These are phyloP conservation scores for Leptoclinus maculatus DNA, from an alignment of 2,797 vertebrate species.

Conservation along the genomic window DNA sequence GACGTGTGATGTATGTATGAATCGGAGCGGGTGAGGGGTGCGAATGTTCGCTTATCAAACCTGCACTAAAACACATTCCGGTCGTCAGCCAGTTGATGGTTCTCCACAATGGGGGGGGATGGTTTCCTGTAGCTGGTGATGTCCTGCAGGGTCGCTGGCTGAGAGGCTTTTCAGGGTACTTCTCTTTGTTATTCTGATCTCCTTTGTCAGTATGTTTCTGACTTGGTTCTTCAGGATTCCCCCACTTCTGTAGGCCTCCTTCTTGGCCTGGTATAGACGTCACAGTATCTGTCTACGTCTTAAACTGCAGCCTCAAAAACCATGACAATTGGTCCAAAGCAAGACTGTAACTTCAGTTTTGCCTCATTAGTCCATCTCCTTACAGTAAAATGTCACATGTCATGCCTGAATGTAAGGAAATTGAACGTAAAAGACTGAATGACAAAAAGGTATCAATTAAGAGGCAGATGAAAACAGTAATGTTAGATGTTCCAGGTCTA, in stretches of 20 bases:
- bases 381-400: too few relatives aligned
- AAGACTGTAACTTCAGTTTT: too few relatives aligned
- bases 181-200: conserved; percentile 16
- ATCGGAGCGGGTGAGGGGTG: not conserved
- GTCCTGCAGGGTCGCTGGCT: not conserved
- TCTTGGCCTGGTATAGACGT: too few relatives aligned
- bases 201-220: conserved; percentile 12
- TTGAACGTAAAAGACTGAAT: too few relatives aligned
- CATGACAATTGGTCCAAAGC: too few relatives aligned
- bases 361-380: too few relatives aligned
- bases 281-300: too few relatives aligned
- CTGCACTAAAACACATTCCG: not conserved
- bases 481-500: not conserved
- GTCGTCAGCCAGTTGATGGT: not conserved
- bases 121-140: not conserved
- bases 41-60: not conserved
- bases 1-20: not conserved
- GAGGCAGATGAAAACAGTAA: not conserved
- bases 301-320: too few relatives aligned
- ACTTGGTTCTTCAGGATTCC: not conserved
- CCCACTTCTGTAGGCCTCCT: too few relatives aligned
- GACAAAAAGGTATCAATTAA: not conserved
- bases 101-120: not conserved
- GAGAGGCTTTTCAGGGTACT: conserved; percentile 13
- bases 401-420: too few relatives aligned